Evolutionary conservation across 2,797 vertebrate species (phyloP), one percentile per base, ranked within the genome.

Genomic region (Hyperoplus immaculatus): DNA sequence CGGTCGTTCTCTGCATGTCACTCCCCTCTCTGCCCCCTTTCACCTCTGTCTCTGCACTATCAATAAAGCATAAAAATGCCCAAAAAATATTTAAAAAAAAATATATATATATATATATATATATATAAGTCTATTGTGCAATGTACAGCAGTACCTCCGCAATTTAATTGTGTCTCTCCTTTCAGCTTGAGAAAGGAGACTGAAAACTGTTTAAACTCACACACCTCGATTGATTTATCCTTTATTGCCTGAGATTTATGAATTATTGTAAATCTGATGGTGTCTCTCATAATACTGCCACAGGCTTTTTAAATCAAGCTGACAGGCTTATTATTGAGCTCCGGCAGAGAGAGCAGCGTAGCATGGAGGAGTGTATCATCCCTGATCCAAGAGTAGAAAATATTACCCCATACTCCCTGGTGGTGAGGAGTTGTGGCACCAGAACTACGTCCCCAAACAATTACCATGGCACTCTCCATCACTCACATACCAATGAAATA

Each of bases 251-350:
- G 75, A 87, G 90, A 91, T 94, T 93, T 93, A 93, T 94, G 89
- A 94, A 93, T 93, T 93, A 94, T 91, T 91, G 88, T 90, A 91
- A 93, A 94, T 94, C 81, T 92, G 87, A 93, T 83, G 85, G 88
- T 92, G 87, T 92, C 88, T 90, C 91, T 93, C 90, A 92, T 92
- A 93, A 91, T 86, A 86, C 84, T 88, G 82, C 78, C 86, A 85
- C 78, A 49, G 82, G 87, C 87, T 91, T 89, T 92, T 91, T 94
- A 95, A 95, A 94, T 95, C 92, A 94, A 90, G 77, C 76, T 94
- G 93, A 93, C 94, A 93, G 92, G 73, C 91, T 94, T 90, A 91
- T 94, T 94, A 94, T 92, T 92, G 88, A 86, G 80, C 82, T 75
- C 51, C 29, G 69, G 76, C 76, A 81, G 80, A 75, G 84, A 57